phyloP scores from a whole-genome alignment of 2,888 invertebrate genomes.

The Lobophora halterata region DNA sequence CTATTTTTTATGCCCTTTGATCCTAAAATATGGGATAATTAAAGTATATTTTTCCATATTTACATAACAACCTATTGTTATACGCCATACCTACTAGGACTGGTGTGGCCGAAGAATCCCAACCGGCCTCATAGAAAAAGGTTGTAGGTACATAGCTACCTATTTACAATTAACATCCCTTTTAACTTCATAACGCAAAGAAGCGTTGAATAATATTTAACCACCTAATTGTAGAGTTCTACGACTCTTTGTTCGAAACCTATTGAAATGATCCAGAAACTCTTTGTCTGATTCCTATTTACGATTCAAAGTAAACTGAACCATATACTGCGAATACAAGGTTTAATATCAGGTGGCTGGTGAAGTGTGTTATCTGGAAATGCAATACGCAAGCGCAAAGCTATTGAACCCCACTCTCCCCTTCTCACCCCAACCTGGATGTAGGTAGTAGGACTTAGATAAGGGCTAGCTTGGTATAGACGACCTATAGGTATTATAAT shows the following conservation, averaged over 20 bases:
- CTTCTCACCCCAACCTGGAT: conserved; percentile 22
- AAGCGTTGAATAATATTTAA: too few species aligned
- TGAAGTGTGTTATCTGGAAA: conserved; percentile 25
- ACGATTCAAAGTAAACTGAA: conserved; percentile 1
- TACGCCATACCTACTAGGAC: too few species aligned
- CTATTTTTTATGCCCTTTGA: too few species aligned
- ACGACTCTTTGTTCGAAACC: neutral
- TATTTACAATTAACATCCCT: too few species aligned
- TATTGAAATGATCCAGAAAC: conserved; percentile 16
- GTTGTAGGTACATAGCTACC: too few species aligned
- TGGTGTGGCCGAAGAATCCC: too few species aligned
- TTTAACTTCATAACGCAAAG: too few species aligned
- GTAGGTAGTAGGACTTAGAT: neutral
- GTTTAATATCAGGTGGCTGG: conserved; percentile 20
- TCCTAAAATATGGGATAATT: too few species aligned
- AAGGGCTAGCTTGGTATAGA: neutral
- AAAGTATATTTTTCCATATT: too few species aligned
- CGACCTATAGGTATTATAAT: too few species aligned
- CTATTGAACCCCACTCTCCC: conserved; percentile 57
- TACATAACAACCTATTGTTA: too few species aligned
- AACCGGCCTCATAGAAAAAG: too few species aligned
- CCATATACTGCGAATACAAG: conserved; percentile 14
- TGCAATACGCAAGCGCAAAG: conserved; percentile 56
- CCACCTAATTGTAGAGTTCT: neutral
- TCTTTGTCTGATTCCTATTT: conserved; percentile 27